phyloP scores from a whole-genome alignment of 2,113 vertebrate genomes.

The Blennius ocellaris region DNA sequence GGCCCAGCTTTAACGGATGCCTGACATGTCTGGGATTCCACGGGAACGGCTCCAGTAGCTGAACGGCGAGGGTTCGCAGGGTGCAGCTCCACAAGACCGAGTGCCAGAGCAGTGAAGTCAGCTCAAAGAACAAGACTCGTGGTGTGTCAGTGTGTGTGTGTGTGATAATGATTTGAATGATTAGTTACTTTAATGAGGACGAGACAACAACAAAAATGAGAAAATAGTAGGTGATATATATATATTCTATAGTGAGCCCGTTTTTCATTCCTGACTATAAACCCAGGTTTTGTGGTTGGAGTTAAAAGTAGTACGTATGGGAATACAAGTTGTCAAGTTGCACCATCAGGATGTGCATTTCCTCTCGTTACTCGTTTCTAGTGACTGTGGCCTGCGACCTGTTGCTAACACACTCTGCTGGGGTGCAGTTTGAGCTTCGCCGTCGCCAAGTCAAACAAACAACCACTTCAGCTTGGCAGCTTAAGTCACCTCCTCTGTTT shows the following conservation, averaged over 20 bases:
- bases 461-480: slow-evolving; percentile 6
- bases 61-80: slow-evolving; percentile 68
- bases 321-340: background rate
- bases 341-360: background rate
- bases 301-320: background rate
- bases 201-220: too few relatives aligned
- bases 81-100: slow-evolving; percentile 70
- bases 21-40: slow-evolving; percentile 84
- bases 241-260: slow-evolving; percentile 12
- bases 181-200: too few relatives aligned
- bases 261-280: slow-evolving; percentile 2
- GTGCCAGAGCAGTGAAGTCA: slow-evolving; percentile 78
- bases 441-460: slow-evolving; percentile 21
- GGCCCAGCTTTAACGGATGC: slow-evolving; percentile 79
- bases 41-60: slow-evolving; percentile 74
- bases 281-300: slow-evolving; percentile 1
- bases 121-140: slow-evolving; percentile 60
- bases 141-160: slow-evolving; percentile 17
- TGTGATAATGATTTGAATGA: too few relatives aligned
- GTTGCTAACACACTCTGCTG: background rate
- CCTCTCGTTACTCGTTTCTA: background rate
- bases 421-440: slow-evolving; percentile 11
- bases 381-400: background rate
- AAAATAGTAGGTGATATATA: too few relatives aligned
- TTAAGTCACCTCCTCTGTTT: background rate